Evolutionary conservation across 53 echinoderm and acorn worm genomes (phyloP).

Genomic region (Pentamera pediparva): DNA sequence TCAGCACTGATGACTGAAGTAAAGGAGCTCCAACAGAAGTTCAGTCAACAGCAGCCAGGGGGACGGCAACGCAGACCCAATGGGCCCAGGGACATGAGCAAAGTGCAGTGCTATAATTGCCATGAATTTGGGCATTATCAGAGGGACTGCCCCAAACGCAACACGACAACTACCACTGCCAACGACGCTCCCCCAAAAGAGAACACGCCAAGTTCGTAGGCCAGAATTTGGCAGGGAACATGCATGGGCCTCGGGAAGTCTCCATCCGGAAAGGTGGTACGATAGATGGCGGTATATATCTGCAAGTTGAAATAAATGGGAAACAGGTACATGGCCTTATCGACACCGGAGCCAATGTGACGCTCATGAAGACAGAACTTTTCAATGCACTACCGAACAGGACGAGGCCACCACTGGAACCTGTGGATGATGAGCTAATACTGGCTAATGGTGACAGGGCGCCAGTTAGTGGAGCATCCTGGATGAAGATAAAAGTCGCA

Average conservation of each 20-base stretch:
- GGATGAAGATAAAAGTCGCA: no score
- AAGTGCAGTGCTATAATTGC: constrained; percentile 12
- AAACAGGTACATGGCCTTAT: not conserved
- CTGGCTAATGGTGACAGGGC: no score
- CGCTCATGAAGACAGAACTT: not conserved
- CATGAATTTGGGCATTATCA: not conserved
- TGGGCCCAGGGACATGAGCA: not conserved
- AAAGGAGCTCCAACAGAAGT: no score
- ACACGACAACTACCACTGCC: not conserved
- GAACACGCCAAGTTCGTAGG: not conserved
- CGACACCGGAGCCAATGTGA: constrained; percentile 10
- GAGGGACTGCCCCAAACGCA: not conserved
- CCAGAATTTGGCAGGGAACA: not conserved
- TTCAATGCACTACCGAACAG: not conserved
- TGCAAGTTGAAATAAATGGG: not conserved
- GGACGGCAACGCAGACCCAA: no score
- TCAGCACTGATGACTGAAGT: no score
- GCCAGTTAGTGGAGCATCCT: no score
- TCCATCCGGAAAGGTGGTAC: not conserved
- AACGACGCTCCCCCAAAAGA: not conserved
- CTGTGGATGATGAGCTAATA: not conserved
- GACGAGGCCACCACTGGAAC: not conserved
- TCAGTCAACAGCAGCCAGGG: no score
- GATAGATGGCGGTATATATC: not conserved
- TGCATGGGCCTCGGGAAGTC: not conserved